Evolutionary conservation across 1,140 invertebrate genomes (phyloP), one percentile per base, ranked within the genome.

Genomic region (Radopholus similis): DNA sequence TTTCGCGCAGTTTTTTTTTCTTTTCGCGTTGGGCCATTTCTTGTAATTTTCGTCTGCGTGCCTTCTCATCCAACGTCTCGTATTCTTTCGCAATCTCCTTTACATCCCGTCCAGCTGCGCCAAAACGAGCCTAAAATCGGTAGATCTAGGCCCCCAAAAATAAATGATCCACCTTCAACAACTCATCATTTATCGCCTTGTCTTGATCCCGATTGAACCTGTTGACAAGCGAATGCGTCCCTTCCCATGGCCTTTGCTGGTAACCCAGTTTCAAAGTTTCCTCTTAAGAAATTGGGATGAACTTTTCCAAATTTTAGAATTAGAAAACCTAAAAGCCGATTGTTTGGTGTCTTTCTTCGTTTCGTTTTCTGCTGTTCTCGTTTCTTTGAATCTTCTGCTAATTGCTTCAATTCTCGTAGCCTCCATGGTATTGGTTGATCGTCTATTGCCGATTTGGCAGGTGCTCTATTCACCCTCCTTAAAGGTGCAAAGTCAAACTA

Each of bases 81-180:
- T 70, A 70, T 21, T 70, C 68, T 26, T 70, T 42, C 40, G 40
- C 66, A 59, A 70, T 70, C 56, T 70, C 68, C 28, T 70, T 70
- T 8, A 69, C 49, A 35, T 70, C 66, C 9, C 68, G 59, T 28
- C 68, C 68, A 1, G 66, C 66, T 56, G 40, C 49, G 13, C 32
- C 68, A 30, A 70, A 68, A n/a, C 44, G 49, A 11, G 62, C 68
- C 68, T 70, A 59, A 26, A 68, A 68, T 23, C 21, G 40, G 28
- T 1, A 49, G 56, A 34, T 1, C 49, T 26, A 38, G 1, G 1
- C n/a, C 0, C 34, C 1, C 28, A 68, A 70, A 69, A 66, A 23
- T 23, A 65, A 64, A 65, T 63, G 15, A 32, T 9, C 8, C 21
- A 66, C 64, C 64, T 66, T 66, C 28, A 66, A 26, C 13, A 66